A percentile compares a stretch with the other conserved stretches of the same genome.
Evolutionary conservation across 2,797 vertebrate species (phyloP).

Genomic region (Silurus lanzhouensis): DNA sequence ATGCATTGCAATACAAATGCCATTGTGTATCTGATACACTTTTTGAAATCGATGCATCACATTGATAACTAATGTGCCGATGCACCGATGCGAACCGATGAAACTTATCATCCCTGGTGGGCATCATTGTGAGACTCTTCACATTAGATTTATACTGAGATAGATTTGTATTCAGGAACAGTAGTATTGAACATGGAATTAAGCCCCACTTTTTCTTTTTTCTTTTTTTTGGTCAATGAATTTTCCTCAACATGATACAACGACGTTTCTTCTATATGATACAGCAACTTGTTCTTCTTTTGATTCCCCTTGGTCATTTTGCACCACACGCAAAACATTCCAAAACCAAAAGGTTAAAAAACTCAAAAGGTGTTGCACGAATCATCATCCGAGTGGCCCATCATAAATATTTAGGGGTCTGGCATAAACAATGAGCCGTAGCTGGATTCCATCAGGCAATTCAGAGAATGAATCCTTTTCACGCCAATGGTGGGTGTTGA

Average conservation of each 20-base stretch:
- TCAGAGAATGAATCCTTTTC: conserved; percentile 79
- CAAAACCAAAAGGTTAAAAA: background rate
- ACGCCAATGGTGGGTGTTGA: conserved; percentile 75
- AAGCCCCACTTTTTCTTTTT: too few species aligned
- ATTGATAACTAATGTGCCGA: too few species aligned
- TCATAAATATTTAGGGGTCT: conserved; percentile 68
- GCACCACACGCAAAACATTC: background rate
- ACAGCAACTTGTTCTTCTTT: background rate
- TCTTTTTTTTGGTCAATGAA: background rate
- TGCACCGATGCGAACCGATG: too few species aligned
- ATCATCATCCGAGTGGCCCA: background rate
- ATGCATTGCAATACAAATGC: too few species aligned
- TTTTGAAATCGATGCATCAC: too few species aligned
- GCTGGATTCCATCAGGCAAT: conserved; percentile 68
- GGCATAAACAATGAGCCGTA: conserved; percentile 62
- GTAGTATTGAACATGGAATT: background rate
- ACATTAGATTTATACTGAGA: too few species aligned
- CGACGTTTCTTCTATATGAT: background rate
- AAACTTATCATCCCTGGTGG: too few species aligned
- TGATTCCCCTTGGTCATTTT: background rate
- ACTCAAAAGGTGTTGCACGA: background rate
- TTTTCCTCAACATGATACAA: background rate
- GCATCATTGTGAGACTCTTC: too few species aligned
- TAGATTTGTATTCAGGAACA: too few species aligned
- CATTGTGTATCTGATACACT: too few species aligned